A percentile compares a stretch with the other conserved stretches of the same genome.
Conservation (phyloP, 2,113 vertebrate genomes). For the Nettapus auritus region DNA sequence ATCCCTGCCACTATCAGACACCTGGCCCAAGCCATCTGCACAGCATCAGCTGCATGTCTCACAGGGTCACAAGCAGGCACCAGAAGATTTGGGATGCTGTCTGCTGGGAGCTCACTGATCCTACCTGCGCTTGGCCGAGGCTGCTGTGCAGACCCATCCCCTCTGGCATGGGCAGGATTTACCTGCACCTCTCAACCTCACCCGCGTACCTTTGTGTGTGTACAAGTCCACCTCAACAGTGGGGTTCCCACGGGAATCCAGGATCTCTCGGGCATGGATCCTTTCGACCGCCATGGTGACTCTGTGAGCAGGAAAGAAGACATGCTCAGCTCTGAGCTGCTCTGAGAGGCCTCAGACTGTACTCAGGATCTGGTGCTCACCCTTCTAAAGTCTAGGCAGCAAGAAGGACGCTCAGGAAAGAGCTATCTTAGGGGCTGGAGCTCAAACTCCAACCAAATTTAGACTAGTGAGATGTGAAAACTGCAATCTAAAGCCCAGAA, state of each 20-base stretch:
- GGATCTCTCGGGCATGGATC: slow-evolving; percentile 92
- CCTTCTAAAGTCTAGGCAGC: not conserved
- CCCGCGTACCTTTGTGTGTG: slow-evolving; percentile 83
- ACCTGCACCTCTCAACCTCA: not conserved
- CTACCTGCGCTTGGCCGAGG: accelerated
- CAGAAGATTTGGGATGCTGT: not conserved
- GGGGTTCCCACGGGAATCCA: slow-evolving; percentile 95
- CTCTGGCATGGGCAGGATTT: accelerated
- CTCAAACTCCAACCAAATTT: not conserved
- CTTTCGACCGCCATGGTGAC: slow-evolving; percentile 88
- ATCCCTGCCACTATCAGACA: accelerated
- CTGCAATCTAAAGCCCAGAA: not conserved
- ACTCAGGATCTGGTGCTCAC: not conserved
- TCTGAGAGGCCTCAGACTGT: not conserved
- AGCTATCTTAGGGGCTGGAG: not conserved
- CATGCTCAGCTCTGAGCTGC: not conserved
- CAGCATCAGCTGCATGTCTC: not conserved
- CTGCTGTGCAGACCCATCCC: not conserved
- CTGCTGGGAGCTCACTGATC: not conserved
- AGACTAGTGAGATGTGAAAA: not conserved
- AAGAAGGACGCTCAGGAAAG: not conserved
- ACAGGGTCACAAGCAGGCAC: not conserved
- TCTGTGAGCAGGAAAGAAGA: not conserved
- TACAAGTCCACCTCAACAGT: slow-evolving; percentile 92
- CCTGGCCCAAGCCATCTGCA: not conserved